A percentile compares a stretch with the other conserved stretches of the same genome.
Evolutionary conservation across 2,797 vertebrate species (phyloP).

Genomic region (Alca torda): DNA sequence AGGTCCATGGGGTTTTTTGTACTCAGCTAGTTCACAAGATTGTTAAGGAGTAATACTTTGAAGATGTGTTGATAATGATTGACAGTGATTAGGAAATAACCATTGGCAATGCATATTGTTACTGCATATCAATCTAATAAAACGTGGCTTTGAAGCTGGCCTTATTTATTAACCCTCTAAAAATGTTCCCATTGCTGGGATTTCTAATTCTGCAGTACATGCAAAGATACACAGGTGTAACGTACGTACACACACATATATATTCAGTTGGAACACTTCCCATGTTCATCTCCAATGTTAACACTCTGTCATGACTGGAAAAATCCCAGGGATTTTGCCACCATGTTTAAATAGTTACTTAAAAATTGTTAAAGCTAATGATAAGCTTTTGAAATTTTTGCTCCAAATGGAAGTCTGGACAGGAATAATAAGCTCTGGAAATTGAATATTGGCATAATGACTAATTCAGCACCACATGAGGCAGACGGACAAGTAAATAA

Average conservation of each 20-base stretch:
- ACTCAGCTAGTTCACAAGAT: neutral
- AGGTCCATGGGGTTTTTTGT: neutral
- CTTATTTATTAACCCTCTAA: neutral
- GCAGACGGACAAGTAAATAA: neutral
- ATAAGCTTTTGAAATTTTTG: neutral
- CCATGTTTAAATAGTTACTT: neutral
- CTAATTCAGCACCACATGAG: neutral
- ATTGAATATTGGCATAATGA: neutral
- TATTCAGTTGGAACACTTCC: neutral
- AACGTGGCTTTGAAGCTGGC: neutral
- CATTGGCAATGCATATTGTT: neutral
- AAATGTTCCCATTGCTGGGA: neutral
- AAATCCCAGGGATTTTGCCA: neutral
- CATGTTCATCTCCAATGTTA: neutral
- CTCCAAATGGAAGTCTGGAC: neutral
- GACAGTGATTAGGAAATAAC: neutral
- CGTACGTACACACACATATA: rapidly evolving
- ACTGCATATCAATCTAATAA: neutral
- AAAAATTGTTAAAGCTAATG: neutral
- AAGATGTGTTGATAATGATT: neutral
- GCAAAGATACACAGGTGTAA: neutral
- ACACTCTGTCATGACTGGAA: neutral
- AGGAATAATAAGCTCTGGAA: neutral
- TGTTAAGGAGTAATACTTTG: neutral
- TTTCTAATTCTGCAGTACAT: neutral